A percentile compares a stretch with the other conserved stretches of the same genome.
These are phyloP conservation scores for Helicoverpa assulta DNA, from an alignment of 2,888 invertebrate species.

Conservation along the genomic window DNA sequence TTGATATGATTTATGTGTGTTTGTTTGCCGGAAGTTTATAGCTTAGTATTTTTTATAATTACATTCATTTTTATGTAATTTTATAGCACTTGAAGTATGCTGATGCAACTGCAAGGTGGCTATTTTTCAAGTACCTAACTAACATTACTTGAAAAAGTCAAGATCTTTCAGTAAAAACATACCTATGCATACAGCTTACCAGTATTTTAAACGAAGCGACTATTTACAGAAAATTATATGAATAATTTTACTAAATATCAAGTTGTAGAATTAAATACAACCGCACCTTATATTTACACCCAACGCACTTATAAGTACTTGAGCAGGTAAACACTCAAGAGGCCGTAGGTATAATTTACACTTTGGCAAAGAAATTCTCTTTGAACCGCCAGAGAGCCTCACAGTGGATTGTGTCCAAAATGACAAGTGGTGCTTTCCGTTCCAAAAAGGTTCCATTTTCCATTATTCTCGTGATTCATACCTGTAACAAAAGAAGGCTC, in stretches of 20 bases:
- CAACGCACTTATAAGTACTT: too few species aligned
- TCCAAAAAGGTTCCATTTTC: slow-evolving; percentile 48
- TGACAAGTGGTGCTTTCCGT: slow-evolving; percentile 53
- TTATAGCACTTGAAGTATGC: slow-evolving; percentile 3
- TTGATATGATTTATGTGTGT: not conserved
- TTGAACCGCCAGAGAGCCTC: slow-evolving; percentile 11
- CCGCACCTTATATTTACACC: too few species aligned
- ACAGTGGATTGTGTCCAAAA: slow-evolving; percentile 48
- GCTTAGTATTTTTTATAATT: not conserved
- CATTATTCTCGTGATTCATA: slow-evolving; percentile 49
- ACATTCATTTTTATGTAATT: not conserved
- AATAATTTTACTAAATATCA: too few species aligned
- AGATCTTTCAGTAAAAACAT: too few species aligned
- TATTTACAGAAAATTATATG: too few species aligned
- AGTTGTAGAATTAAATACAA: too few species aligned
- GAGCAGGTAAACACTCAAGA: too few species aligned
- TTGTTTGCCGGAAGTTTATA: slow-evolving; percentile 11
- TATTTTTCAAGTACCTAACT: too few species aligned
- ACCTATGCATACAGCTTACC: too few species aligned
- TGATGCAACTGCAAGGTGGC: too few species aligned
- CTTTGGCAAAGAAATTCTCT: slow-evolving; percentile 32
- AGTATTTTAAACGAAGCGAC: too few species aligned
- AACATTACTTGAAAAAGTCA: too few species aligned
- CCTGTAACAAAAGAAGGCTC: slow-evolving; percentile 53
- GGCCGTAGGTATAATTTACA: slow-evolving; percentile 21